phyloP scores from a whole-genome alignment of 2,888 invertebrate species.

The Micoletzkya japonica region DNA sequence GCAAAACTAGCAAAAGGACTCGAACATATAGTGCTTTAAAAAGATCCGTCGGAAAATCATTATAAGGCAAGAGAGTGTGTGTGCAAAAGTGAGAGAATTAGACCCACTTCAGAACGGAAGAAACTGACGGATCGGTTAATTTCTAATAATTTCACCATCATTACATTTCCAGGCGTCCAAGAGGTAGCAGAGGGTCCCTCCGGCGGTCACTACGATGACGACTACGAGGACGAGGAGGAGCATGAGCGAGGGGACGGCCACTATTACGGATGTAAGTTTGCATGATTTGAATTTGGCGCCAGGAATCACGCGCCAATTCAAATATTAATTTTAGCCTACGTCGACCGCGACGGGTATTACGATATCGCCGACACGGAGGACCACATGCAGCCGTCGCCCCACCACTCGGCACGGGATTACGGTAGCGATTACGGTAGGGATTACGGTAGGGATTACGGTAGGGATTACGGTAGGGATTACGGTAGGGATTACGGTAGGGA shows the following conservation, averaged over 20 bases:
- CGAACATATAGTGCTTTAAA: no score
- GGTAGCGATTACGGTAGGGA: no score
- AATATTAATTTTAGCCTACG: conserved; percentile 1
- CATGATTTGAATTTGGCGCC: background rate
- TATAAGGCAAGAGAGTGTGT: no score
- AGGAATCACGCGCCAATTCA: background rate
- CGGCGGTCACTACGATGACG: conserved; percentile 37
- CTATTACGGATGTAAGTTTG: conserved; percentile 4
- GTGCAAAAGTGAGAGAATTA: no score
- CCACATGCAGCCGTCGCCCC: conserved; percentile 9
- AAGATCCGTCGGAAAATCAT: no score
- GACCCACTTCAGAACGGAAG: no score
- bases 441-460: conserved; percentile 1
- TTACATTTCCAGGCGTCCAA: conserved; percentile 8
- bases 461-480: background rate
- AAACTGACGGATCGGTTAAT: no score
- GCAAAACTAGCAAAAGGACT: no score
- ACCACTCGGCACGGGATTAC: background rate
- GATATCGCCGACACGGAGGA: conserved; percentile 28
- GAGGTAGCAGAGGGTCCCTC: conserved; percentile 29
- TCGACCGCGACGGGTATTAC: conserved; percentile 20
- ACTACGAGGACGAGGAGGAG: conserved; percentile 26
- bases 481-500: background rate
- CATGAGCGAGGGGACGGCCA: conserved; percentile 13
- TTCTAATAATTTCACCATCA: background rate